Evolutionary conservation across 1,140 invertebrate genomes (phyloP).

Genomic region (Chironomus striatipennis): DNA sequence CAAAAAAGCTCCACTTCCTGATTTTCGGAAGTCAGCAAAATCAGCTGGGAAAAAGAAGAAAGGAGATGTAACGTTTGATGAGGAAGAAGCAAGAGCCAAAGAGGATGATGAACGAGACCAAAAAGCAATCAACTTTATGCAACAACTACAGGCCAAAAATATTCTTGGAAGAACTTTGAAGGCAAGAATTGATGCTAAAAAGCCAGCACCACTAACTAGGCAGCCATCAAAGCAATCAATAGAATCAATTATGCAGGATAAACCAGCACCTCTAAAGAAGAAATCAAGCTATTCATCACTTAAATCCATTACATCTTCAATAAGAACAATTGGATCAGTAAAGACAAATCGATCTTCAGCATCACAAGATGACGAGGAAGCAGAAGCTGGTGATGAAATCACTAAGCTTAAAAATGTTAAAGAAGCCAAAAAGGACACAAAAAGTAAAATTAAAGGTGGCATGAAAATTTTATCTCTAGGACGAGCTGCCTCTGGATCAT

Average conservation of each 20-base stretch:
- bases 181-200: not conserved
- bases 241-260: not conserved
- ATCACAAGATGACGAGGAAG: not conserved
- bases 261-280: not conserved
- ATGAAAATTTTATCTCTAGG: not conserved
- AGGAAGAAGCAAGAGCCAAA: not conserved
- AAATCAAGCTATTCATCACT: not conserved
- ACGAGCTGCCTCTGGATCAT: not conserved
- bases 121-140: slow-evolving; percentile 1
- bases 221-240: slow-evolving; percentile 15
- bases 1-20: not conserved
- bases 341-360: not conserved
- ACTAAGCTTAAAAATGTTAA: slow-evolving; percentile 6
- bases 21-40: not conserved
- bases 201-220: not conserved
- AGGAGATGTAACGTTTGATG: not conserved
- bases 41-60: slow-evolving; percentile 6
- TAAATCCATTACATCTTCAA: not conserved
- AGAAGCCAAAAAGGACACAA: not conserved
- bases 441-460: not conserved
- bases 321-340: not conserved
- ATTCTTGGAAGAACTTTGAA: not conserved
- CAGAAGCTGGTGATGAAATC: slow-evolving; percentile 15
- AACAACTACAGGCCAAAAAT: slow-evolving; percentile 6
- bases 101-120: not conserved